Evolutionary conservation across 2,113 vertebrate genomes (phyloP).

Genomic region (Panthera uncia): DNA sequence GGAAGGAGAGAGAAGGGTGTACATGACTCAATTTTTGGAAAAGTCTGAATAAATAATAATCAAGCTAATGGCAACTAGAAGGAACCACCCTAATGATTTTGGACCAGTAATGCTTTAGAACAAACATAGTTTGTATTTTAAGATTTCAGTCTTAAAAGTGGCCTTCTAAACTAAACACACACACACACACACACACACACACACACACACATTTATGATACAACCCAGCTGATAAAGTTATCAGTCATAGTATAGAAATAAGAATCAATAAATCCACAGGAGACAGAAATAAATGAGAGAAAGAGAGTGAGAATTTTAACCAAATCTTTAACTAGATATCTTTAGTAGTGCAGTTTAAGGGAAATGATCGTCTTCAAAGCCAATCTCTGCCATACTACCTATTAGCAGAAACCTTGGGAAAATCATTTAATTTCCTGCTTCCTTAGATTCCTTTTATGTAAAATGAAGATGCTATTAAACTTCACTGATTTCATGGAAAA

Average conservation of each 20-base stretch:
- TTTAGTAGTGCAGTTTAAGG: neutral
- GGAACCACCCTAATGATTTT: constrained; percentile 71
- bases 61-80: constrained; percentile 72
- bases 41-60: constrained; percentile 77
- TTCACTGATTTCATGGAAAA: neutral
- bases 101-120: constrained; percentile 49
- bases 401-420: neutral
- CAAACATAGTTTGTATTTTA: constrained; percentile 56
- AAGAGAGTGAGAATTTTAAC: neutral
- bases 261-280: neutral
- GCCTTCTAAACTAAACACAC: constrained; percentile 34
- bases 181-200: neutral
- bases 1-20: constrained; percentile 48
- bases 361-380: neutral
- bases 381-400: neutral
- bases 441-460: neutral
- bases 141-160: constrained; percentile 41
- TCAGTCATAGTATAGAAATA: neutral
- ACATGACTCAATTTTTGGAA: constrained; percentile 77
- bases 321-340: neutral
- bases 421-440: neutral
- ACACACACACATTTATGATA: neutral
- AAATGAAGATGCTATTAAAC: neutral
- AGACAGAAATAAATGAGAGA: neutral
- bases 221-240: neutral